Percentiles rank a stretch among this genome's conserved stretches.
Conservation (phyloP, 2,113 vertebrate genomes). For the Elephas maximus region DNA sequence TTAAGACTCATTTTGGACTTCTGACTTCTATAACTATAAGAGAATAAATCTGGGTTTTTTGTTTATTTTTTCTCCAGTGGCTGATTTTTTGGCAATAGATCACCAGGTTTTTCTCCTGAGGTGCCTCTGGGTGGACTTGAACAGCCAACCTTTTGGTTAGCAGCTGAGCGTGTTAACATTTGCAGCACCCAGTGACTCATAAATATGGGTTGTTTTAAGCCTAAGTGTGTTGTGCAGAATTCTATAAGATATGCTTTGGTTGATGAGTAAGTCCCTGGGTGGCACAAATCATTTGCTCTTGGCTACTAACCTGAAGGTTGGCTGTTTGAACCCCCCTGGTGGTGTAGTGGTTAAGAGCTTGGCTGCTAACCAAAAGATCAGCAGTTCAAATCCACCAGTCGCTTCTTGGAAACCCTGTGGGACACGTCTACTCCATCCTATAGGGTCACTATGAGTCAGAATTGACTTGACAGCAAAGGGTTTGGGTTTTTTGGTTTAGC, state of each 20-base stretch:
- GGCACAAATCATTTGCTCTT: background rate
- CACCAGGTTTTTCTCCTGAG: background rate
- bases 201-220: background rate
- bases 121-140: background rate
- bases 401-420: too few species aligned
- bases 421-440: too few species aligned
- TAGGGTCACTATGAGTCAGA: too few species aligned
- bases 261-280: background rate
- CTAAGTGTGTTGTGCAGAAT: background rate
- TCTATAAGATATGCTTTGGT: background rate
- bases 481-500: too few species aligned
- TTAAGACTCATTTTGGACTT: background rate
- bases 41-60: background rate
- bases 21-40: background rate
- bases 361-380: too few species aligned
- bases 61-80: background rate
- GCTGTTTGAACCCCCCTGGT: background rate
- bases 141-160: background rate
- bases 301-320: background rate
- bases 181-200: background rate
- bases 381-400: too few species aligned
- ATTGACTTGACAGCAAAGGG: too few species aligned
- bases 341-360: too few species aligned
- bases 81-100: background rate
- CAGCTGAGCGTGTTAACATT: background rate